Evolutionary conservation across 2,888 invertebrate genomes (phyloP), one percentile per base, ranked within the genome.

Genomic region (Polydrusus tereticollis): DNA sequence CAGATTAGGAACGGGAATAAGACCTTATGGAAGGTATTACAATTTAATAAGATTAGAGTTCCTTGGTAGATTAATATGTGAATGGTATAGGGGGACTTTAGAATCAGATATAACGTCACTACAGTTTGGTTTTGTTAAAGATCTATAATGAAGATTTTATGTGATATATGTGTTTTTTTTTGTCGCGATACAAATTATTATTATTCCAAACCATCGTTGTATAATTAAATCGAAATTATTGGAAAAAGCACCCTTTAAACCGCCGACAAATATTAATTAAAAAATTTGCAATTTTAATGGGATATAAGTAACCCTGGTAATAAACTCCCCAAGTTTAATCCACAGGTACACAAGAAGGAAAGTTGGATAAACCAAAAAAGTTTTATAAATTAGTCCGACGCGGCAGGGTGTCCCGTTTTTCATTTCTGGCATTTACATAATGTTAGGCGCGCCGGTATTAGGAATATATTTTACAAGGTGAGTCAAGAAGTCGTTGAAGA

Each of bases 1-100:
- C 83, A 84, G 85, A 85, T 85, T 85, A 84, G 82, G 81, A 82
- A 80, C 79, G 81, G 38, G 81, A 84, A 84, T 83, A 80, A 82
- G 82, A 80, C 80, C 80, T 83, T 82, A 83, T 82, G 83, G 81
- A 83, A 82, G 82, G 82, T 83, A 83, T 84, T 83, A 84, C 80
- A 79, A 77, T 80, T 80, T 84, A 83, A 85, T 82, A 77, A 82
- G 83, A 84, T 84, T 84, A 82, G 81, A 78, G 79, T 80, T 80
- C 78, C 75, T 80, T 80, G 81, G 69, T 26, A 62, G 41, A 69
- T 58, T 69, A 69, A 69, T 69, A 52, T 29, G 52, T 29, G 52
- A 52, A 52, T 29, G 20, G 52, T 26, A 52, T 4, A 16, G 14
- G 16, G 23, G 14, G 16, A 29, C 14, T n/a, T 29, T 29, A 2